Evolutionary conservation across 2,888 invertebrate species (phyloP).

Genomic region (Automeris io): DNA sequence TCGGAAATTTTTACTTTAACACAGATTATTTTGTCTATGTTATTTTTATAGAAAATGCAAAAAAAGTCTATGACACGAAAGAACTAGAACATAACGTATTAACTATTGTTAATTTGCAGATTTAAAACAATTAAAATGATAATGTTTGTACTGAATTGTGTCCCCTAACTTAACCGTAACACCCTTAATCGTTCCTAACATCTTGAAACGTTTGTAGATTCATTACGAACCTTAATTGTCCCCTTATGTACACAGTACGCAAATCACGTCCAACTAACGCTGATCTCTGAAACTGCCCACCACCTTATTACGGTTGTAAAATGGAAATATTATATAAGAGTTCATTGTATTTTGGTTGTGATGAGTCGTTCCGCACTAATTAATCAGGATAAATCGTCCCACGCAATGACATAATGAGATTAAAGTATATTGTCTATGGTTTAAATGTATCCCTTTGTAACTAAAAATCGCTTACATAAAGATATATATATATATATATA

Average conservation of each 20-base stretch:
- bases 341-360: constrained; percentile 17
- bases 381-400: constrained; percentile 55
- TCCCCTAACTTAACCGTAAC: constrained; percentile 3
- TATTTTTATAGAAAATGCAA: too few species aligned
- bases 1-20: too few species aligned
- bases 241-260: constrained; percentile 27
- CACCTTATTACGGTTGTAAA: background rate
- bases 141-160: background rate
- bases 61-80: too few species aligned
- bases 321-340: constrained; percentile 3
- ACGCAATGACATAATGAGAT: constrained; percentile 45
- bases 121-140: background rate
- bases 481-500: too few species aligned
- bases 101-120: too few species aligned
- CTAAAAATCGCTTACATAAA: background rate
- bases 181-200: constrained; percentile 34
- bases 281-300: constrained; percentile 11
- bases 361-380: constrained; percentile 44
- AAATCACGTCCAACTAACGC: constrained; percentile 15
- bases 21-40: too few species aligned
- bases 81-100: too few species aligned
- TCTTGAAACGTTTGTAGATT: constrained; percentile 35
- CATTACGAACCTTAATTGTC: constrained; percentile 46
- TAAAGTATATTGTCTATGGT: constrained; percentile 55
- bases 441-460: constrained; percentile 31